These are phyloP conservation scores for Ligdia adustata DNA, from an alignment of 2,888 invertebrate genomes.

Conservation along the genomic window DNA sequence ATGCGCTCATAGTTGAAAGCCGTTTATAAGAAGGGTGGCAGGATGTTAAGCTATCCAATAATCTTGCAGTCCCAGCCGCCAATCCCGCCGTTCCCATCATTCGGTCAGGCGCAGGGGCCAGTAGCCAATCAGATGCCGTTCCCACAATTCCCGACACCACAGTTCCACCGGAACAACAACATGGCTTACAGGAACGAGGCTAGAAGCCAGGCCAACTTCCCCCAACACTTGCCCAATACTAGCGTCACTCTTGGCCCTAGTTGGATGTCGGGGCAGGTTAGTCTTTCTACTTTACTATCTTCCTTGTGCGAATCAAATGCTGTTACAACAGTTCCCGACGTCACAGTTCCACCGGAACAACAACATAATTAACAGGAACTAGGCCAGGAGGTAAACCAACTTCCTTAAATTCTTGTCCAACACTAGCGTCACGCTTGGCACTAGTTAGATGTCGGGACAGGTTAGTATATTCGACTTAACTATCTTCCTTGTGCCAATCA, in stretches of 20 bases:
- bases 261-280: too few relatives aligned
- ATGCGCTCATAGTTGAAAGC: too few relatives aligned
- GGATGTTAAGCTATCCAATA: not conserved
- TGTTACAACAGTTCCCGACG: slow-evolving; percentile 60
- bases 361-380: slow-evolving; percentile 14
- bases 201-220: slow-evolving; percentile 44
- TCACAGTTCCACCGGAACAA: slow-evolving; percentile 53
- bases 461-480: too few relatives aligned
- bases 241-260: slow-evolving; percentile 52
- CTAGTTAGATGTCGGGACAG: slow-evolving; percentile 50
- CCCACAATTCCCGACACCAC: slow-evolving; percentile 60
- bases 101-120: slow-evolving; percentile 50
- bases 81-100: slow-evolving; percentile 59
- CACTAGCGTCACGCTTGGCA: slow-evolving; percentile 46
- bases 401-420: slow-evolving; percentile 58
- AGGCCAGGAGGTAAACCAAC: slow-evolving; percentile 27
- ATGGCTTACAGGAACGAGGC: slow-evolving; percentile 4
- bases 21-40: too few relatives aligned
- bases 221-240: slow-evolving; percentile 50
- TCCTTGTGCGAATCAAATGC: slow-evolving; percentile 58
- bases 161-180: slow-evolving; percentile 48
- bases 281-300: too few relatives aligned
- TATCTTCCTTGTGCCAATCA: too few relatives aligned
- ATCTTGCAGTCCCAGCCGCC: slow-evolving; percentile 51
- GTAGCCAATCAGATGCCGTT: slow-evolving; percentile 57